Conservation (phyloP, 2,888 invertebrate genomes). For the Caenorhabditis sp. region DNA sequence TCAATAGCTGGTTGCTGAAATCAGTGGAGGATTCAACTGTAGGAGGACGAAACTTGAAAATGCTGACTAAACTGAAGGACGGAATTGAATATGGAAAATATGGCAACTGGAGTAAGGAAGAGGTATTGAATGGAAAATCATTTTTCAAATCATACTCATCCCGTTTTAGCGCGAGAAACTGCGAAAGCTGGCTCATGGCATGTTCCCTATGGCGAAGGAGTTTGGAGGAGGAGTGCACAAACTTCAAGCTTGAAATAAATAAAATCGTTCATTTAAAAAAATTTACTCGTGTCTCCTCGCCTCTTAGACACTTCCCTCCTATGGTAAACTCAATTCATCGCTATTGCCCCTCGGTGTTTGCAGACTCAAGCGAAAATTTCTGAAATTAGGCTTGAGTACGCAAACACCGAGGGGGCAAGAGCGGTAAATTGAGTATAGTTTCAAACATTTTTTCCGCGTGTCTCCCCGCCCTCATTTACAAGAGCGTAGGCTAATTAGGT, state of each 20-base stretch:
- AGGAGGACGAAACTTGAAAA: slow-evolving; percentile 53
- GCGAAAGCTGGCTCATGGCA: slow-evolving; percentile 48
- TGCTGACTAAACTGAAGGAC: slow-evolving; percentile 64
- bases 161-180: slow-evolving; percentile 39
- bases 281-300: neutral
- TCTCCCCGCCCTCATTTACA: too few species aligned
- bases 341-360: too few species aligned
- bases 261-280: neutral
- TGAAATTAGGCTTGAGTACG: too few species aligned
- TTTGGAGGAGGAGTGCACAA: slow-evolving; percentile 63
- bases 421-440: too few species aligned
- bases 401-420: too few species aligned
- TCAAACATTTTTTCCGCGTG: too few species aligned
- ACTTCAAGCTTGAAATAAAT: neutral
- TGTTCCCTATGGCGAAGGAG: slow-evolving; percentile 59
- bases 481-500: too few species aligned
- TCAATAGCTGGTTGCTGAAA: slow-evolving; percentile 63
- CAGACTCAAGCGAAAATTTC: too few species aligned
- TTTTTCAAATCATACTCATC: neutral
- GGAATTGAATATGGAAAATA: slow-evolving; percentile 67
- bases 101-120: slow-evolving; percentile 68
- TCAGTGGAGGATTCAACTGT: slow-evolving; percentile 60
- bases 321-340: too few species aligned
- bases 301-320: too few species aligned
- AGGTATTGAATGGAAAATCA: slow-evolving; percentile 59